Base-by-base conservation (phyloP, 2,113 vertebrate genomes). In the Zootoca vivipara region DNA sequence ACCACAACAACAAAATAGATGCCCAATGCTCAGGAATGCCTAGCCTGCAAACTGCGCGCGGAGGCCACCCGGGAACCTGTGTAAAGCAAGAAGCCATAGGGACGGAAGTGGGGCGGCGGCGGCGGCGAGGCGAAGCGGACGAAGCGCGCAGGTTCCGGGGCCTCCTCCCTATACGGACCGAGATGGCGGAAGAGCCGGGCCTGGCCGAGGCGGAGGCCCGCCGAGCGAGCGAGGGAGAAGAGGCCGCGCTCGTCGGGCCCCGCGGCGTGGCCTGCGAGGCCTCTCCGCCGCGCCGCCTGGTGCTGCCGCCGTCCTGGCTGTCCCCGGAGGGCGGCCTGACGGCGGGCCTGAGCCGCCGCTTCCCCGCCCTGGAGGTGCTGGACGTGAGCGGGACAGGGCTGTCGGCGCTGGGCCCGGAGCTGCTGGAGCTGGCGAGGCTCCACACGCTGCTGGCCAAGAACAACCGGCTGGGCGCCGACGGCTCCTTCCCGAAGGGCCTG, bases 381-480 rank as follows among this genome's bases (percentile, higher is more conserved):
- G 98, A 99, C 95, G 97, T 99, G 94, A 99, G 98, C 96, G 98
- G 97, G 92, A 98, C 99, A 93, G 96, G 97, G 83, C 92, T 99
- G 90, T 87, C 96, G 73, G 90, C 93, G 91, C 96, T 99, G n/a
- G 98, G 98, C 4, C 96, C 97, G 1, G 98, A 97, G 90, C 94
- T 99, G 58, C 96, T 97, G 2, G 95, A 94, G 0, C 94, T 99
- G 77, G 90, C 91, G 87, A 96, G 96, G 58, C 97, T 99, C 12
- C 98, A 95, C 88, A 98, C 98, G 22, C 96, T 99, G 28, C 90
- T 99, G 89, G 99, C 99, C 90, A 99, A 98, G 95, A 99, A 99
- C 97, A 99, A 99, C 96, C 97, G 97, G 6, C 97, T 99, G 83
- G 97, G 98, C 88, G 98, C 98, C 92, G 96, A 96, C 28, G 94